Evolutionary conservation across 1,140 invertebrate genomes (phyloP), one percentile per base, ranked within the genome.

Genomic region (Leucophenga varia): DNA sequence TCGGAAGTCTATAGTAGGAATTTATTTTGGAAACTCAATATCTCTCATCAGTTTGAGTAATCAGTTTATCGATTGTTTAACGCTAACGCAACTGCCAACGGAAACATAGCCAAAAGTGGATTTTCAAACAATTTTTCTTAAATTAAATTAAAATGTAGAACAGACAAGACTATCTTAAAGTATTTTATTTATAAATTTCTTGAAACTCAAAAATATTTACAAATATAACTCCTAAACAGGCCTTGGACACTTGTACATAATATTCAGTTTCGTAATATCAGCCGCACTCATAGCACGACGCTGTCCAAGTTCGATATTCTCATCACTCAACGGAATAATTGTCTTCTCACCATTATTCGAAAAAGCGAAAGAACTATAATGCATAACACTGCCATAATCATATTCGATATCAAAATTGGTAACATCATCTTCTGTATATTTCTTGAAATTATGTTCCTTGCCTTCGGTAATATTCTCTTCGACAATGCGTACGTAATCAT

Each of bases 361-460:
- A 72, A 91, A 93, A 1, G 87, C 87, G 40, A 79, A 83, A 1
- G 82, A 70, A 41, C 78, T 80, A 54, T 88, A 87, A 58, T 88
- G 86, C 84, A 87, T 82, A 8, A 88, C 75, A 51, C 83, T 85
- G 2, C 69, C 68, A 51, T 85, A 87, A 68, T 87, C 86, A 54
- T 88, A 88, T 9, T 52, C 49, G 42, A 78, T 60, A 4, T 76
- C 75, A 44, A 76, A 81, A 47, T 81, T 76, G 6, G 43, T 49
- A 0, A 70, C 57, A 0, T 70, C 76, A 2, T 79, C 72, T 2
- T 63, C 76, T 1, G 61, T 48, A 16, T 59, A 72, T 52, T 82
- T 84, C 2, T 77, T 75, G 48, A 84, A 84, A 49, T 84, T 83
- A 25, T 77, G 67, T 55, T 80, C 75, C 17, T 64, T 78, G 0